phyloP scores from a whole-genome alignment of 2,113 vertebrate species.

The Osmerus mordax region DNA sequence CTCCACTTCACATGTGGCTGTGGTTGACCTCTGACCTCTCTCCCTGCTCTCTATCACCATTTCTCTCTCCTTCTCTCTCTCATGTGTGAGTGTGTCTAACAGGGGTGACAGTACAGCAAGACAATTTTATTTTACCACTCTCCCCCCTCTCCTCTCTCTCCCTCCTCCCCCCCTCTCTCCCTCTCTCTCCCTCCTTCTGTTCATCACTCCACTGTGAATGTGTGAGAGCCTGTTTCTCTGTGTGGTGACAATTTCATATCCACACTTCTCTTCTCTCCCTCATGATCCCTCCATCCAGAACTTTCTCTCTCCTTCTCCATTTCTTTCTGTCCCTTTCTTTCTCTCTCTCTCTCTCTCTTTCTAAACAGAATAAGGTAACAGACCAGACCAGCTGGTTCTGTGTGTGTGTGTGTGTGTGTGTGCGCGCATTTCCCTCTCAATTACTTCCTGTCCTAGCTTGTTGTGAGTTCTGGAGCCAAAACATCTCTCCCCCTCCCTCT shows the following conservation, averaged over 20 bases:
- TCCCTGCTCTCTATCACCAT: background rate
- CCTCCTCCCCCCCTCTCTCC: background rate
- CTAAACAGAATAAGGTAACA: background rate
- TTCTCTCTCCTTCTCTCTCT: background rate
- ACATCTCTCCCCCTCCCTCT: background rate
- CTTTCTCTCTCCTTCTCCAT: background rate
- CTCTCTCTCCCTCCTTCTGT: background rate
- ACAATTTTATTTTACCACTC: too few species aligned
- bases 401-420: background rate
- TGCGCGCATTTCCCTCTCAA: background rate
- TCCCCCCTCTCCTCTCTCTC: background rate
- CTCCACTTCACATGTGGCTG: background rate
- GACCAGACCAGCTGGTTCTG: background rate
- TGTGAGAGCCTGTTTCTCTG: constrained; percentile 5
- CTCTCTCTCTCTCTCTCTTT: background rate
- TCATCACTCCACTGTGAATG: constrained; percentile 5
- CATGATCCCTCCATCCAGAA: too few species aligned
- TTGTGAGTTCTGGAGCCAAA: background rate
- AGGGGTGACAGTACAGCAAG: too few species aligned
- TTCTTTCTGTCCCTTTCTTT: background rate
- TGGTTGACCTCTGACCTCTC: background rate
- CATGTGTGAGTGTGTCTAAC: too few species aligned
- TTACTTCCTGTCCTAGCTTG: background rate
- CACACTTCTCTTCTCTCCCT: background rate
- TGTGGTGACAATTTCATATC: background rate